A percentile compares a stretch with the other conserved stretches of the same genome.
Conservation (phyloP, 2,888 invertebrate genomes). For the Ptychoptera contaminata region DNA sequence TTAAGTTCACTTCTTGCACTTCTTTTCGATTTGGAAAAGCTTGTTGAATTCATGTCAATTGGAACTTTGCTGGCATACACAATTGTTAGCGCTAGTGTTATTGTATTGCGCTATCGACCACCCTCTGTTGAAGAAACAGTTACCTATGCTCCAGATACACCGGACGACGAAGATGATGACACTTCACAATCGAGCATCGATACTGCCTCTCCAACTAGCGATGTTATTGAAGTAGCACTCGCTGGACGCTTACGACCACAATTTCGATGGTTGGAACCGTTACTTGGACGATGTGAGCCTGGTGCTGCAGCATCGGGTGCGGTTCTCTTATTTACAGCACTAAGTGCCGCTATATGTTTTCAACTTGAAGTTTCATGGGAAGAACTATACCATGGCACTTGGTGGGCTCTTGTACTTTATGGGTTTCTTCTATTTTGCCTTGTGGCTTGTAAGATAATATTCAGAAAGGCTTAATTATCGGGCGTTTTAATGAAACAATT, state of each 20-base stretch:
- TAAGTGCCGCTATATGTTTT: slow-evolving; percentile 53
- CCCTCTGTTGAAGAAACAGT: slow-evolving; percentile 35
- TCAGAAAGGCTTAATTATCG: no score
- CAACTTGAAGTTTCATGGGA: slow-evolving; percentile 46
- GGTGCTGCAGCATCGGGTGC: slow-evolving; percentile 57
- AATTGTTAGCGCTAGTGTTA: slow-evolving; percentile 80
- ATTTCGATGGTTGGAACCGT: slow-evolving; percentile 56
- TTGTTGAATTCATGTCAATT: slow-evolving; percentile 92
- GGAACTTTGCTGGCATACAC: slow-evolving; percentile 79
- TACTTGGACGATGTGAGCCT: slow-evolving; percentile 57
- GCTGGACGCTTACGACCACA: slow-evolving; percentile 60
- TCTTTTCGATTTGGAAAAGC: slow-evolving; percentile 71
- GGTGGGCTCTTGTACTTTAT: slow-evolving; percentile 54
- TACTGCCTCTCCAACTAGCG: slow-evolving; percentile 38
- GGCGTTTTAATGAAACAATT: no score
- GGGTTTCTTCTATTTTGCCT: slow-evolving; percentile 45
- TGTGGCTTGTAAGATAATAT: slow-evolving; percentile 40
- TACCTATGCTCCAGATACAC: slow-evolving; percentile 35
- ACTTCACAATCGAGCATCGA: slow-evolving; percentile 46
- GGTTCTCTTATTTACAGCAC: slow-evolving; percentile 51
- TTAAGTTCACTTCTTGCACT: slow-evolving; percentile 65
- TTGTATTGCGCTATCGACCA: slow-evolving; percentile 68
- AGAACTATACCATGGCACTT: slow-evolving; percentile 36
- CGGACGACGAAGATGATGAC: slow-evolving; percentile 40
- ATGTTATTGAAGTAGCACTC: slow-evolving; percentile 40